Base-by-base conservation (phyloP, 1,140 invertebrate species). In the Pachyrhynchus sulphureomaculatus region DNA sequence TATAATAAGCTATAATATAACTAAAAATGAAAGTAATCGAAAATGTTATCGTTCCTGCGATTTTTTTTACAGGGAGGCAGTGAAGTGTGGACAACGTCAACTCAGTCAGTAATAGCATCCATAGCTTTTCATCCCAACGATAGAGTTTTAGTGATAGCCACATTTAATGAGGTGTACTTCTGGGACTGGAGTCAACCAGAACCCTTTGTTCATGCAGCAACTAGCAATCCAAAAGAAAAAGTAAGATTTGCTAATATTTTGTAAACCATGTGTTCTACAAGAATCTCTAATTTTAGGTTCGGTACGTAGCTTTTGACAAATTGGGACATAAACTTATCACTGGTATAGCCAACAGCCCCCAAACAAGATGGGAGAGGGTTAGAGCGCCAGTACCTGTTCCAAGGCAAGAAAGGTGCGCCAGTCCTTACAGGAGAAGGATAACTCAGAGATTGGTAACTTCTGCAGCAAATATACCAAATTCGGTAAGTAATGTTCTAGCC, bases 81-180 rank as follows among this genome's bases (percentile, higher is more conserved):
- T 79, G 91, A 94, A 79, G 83, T 90, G 17, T 93, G 91, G 88
- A 87, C 83, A 64, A 83, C 85, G 1, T 79, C 85, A 15, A 83
- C 81, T 55, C 83, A 86, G 67, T 85, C 84, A 18, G 88, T 90
- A 0, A 93, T 95, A 67, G 88, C 92, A 0, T 93, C 91, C 0
- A 81, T 95, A 58, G 86, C 91, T 9, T 95, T 95, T 77, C 92
- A 95, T 78, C 93, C 92, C 0, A 82, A 83, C 13, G 89, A 92
- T 69, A 83, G 88, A 64, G 78, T 95, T 48, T 80, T 95, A 23
- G 90, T 92, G 2, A 91, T 95, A 67, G 92, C 92, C 15, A 91
- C 90, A 0, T 86, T 83, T 68, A 93, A 93, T 81, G 86, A 90
- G 74, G 78, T 95, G 13, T 87, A 91, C 74, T 94, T 95, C 77